phyloP scores from a whole-genome alignment of 2,113 vertebrate species.

The Ahaetulla prasina region DNA sequence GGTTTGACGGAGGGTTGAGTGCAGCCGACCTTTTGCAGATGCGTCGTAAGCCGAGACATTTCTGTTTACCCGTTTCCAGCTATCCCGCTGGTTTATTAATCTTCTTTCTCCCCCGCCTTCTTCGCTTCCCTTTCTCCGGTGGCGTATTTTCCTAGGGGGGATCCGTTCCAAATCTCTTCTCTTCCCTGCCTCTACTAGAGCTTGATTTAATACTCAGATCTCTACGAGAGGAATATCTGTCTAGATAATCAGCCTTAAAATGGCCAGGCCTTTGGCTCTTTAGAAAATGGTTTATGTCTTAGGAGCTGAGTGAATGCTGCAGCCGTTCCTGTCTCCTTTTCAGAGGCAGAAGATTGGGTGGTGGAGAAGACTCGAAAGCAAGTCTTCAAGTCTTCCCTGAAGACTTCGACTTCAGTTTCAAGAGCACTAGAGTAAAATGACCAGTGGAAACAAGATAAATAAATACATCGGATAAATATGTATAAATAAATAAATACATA shows the following conservation, averaged over 20 bases:
- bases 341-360: background rate
- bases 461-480: no score
- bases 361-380: background rate
- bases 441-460: background rate
- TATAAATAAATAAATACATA: background rate
- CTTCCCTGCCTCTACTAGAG: background rate
- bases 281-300: background rate
- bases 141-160: slow-evolving; percentile 20
- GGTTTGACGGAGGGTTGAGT: background rate
- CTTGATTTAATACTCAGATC: slow-evolving; percentile 14
- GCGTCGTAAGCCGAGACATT: background rate
- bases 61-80: background rate
- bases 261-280: slow-evolving; percentile 9
- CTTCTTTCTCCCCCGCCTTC: background rate
- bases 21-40: slow-evolving; percentile 5
- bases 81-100: background rate
- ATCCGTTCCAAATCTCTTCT: slow-evolving; percentile 22
- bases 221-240: slow-evolving; percentile 7
- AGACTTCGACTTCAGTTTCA: background rate
- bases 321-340: background rate
- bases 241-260: background rate
- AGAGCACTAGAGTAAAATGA: background rate
- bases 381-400: no score
- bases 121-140: background rate
- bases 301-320: rapidly evolving